Evolutionary conservation across 2,888 invertebrate species (phyloP), one percentile per base, ranked within the genome.

Genomic region (Rhodophaea formosa): DNA sequence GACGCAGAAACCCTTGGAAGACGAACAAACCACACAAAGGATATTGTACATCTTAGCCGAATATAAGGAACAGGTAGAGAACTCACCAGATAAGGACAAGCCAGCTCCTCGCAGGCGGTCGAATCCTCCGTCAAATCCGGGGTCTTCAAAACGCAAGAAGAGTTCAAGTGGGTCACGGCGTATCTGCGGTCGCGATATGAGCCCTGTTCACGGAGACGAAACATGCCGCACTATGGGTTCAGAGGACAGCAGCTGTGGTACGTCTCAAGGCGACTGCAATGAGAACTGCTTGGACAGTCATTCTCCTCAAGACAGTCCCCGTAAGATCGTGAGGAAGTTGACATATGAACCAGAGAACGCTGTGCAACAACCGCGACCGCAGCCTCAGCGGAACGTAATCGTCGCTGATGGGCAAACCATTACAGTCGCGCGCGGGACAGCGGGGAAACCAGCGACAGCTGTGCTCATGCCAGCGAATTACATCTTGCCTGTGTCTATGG

Each of bases 51-150:
- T 96, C 68, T 79, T 96, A 53, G 95, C 95, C 0, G 95, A 96
- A 74, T 96, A 96, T 77, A 95, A 95, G 52, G 96, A 96, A 70
- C 96, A 96, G 73, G 88, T 96, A 46, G 92, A 95, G 67, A 96
- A 96, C 72, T 96, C 95, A 0, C 96, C 96, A 0, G 96, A 96
- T 80, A 96, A 96, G 74, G 95, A 96, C 76, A 96, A 96, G 79
- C 96, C 96, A 0, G 96, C 96, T 0, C 96, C 96, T 0, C 91
- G 96, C 46, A 88, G 96, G 67, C 91, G 96, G 57, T 94, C 95
- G 0, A 95, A 96, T 79, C 94, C 94, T 12, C 95, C 95, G 0
- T 93, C 95, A 1, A 95, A 94, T 83, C 94, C 95, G 53, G 94
- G 94, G 15, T 94, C 94, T 46, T 92, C 93, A 0, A 95, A 95